These are phyloP conservation scores for Lycophotia porphyrea DNA, from an alignment of 2,888 invertebrate species.

Conservation along the genomic window DNA sequence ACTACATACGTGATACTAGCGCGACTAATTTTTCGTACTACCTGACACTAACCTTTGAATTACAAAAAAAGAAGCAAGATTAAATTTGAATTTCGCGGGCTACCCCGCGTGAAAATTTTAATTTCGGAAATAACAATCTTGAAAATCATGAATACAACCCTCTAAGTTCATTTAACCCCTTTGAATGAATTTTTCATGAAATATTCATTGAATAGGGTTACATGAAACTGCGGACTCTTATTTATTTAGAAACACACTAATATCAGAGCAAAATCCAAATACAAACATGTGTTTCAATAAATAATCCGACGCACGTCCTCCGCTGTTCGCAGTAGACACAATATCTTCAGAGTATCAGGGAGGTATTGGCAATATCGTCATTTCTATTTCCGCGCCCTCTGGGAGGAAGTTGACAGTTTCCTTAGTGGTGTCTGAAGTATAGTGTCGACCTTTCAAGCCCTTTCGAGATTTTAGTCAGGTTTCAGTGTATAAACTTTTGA, in stretches of 20 bases:
- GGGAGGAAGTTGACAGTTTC: constrained; percentile 46
- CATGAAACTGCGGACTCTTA: neutral
- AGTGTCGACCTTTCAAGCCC: constrained; percentile 9
- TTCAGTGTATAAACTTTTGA: neutral
- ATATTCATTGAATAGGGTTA: no score
- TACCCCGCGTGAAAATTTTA: no score
- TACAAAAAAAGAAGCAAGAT: no score
- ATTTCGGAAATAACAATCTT: no score
- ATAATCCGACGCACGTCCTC: neutral
- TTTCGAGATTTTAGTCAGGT: constrained; percentile 1
- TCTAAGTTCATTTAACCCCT: no score
- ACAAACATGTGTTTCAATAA: constrained; percentile 1
- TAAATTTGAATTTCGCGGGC: no score
- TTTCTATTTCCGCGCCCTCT: constrained; percentile 46
- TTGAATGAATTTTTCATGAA: no score
- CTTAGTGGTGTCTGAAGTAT: constrained; percentile 15
- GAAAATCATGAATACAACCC: no score
- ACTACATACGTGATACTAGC: no score
- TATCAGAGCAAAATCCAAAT: neutral
- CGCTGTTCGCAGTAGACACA: neutral
- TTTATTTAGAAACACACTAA: neutral
- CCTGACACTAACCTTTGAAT: no score
- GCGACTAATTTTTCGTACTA: no score
- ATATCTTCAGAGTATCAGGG: neutral
- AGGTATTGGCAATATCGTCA: constrained; percentile 11